Evolutionary conservation across 2,888 invertebrate genomes (phyloP).

Genomic region (Eubasilissa splendida): DNA sequence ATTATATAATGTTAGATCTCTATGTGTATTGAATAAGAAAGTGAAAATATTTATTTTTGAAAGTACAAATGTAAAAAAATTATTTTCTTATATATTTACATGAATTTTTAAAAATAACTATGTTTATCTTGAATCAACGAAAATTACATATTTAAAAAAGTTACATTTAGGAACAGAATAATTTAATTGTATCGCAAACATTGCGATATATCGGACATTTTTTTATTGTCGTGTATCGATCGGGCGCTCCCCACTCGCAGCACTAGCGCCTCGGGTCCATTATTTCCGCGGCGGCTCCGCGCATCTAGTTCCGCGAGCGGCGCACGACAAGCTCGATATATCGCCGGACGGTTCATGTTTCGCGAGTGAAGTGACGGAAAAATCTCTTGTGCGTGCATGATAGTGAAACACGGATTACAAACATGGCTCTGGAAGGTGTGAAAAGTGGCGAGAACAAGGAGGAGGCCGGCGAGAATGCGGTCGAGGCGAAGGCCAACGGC

Average conservation of each 20-base stretch:
- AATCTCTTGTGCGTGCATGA: slow-evolving; percentile 38
- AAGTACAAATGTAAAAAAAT: too few species aligned
- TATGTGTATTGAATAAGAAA: too few species aligned
- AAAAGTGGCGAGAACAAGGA: slow-evolving; percentile 42
- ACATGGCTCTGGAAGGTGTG: slow-evolving; percentile 49
- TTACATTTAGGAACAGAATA: too few species aligned
- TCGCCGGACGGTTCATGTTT: slow-evolving; percentile 22
- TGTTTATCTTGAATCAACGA: too few species aligned
- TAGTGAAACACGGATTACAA: slow-evolving; percentile 24
- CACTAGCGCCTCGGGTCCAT: not conserved
- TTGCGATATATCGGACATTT: slow-evolving; percentile 11
- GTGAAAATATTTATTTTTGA: too few species aligned
- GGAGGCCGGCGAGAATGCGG: slow-evolving; percentile 28
- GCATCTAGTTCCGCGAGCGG: too few species aligned
- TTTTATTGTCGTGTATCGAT: not conserved
- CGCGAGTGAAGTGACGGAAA: slow-evolving; percentile 32
- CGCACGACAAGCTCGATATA: not conserved
- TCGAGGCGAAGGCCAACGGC: slow-evolving; percentile 43
- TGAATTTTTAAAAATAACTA: too few species aligned
- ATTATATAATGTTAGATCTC: too few species aligned
- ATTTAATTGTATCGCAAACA: too few species aligned
- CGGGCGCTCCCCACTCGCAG: slow-evolving; percentile 1
- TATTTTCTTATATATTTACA: too few species aligned
- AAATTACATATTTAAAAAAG: too few species aligned
- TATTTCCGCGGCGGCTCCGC: too few species aligned